phyloP scores from a whole-genome alignment of 2,113 vertebrate genomes.

The Nanorana parkeri region DNA sequence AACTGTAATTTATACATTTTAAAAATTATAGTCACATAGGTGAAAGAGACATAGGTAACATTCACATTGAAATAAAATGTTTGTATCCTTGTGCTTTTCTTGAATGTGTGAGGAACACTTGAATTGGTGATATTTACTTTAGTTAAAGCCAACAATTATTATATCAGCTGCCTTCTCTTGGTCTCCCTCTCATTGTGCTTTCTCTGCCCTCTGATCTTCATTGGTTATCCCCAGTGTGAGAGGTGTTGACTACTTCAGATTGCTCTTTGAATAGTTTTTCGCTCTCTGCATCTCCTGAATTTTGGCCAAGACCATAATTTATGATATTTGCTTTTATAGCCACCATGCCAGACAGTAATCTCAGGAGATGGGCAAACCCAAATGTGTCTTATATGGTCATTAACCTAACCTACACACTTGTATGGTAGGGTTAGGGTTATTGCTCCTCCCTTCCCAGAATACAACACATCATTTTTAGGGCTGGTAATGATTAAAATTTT shows the following conservation, averaged over 20 bases:
- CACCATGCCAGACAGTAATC: conserved; percentile 32
- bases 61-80: too few species aligned
- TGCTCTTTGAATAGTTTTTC: conserved; percentile 17
- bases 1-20: too few species aligned
- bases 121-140: too few species aligned
- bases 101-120: too few species aligned
- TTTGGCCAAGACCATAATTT: conserved; percentile 30
- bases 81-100: too few species aligned
- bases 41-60: too few species aligned
- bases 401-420: neutral
- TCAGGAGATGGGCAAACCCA: conserved; percentile 33
- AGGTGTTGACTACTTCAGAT: conserved; percentile 30
- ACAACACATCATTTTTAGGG: too few species aligned
- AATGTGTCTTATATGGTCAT: conserved; percentile 49
- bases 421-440: conserved; percentile 24
- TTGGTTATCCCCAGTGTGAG: conserved; percentile 9
- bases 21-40: too few species aligned
- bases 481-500: too few species aligned
- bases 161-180: conserved; percentile 49
- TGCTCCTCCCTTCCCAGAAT: conserved; percentile 47
- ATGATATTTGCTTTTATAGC: conserved; percentile 43
- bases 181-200: conserved; percentile 41
- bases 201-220: conserved; percentile 47
- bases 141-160: conserved; percentile 46
- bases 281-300: conserved; percentile 21